Evolutionary conservation across 2,888 invertebrate species (phyloP), one percentile per base, ranked within the genome.

Genomic region (Scaptomyza caliginosa): DNA sequence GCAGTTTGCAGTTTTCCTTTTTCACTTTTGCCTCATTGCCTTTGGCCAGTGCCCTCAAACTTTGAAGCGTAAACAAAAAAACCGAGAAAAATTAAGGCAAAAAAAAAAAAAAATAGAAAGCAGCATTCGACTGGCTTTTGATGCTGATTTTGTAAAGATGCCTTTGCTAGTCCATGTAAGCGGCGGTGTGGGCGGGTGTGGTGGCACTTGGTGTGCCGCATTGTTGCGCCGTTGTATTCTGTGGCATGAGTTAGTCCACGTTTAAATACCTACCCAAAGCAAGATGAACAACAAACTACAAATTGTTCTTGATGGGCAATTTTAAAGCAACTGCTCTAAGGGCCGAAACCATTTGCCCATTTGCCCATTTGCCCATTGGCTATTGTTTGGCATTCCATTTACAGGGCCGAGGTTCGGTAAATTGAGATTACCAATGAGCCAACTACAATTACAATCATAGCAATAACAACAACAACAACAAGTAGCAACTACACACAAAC

Each of bases 101-200:
- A 34, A 34, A 30, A 46, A 32, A 21, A 30, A 17, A 30, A 26
- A 38, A 42, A 39, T 10, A 45, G 36, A 23, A 32, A 23, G n/a
- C 55, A 54, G 28, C 81, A 80, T 81, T 84, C 81, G 86, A 81
- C 81, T 67, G 75, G 83, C 81, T 80, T 86, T 81, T 81, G 81
- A 81, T 84, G 81, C 84, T 80, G 86, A 84, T 81, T 81, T 86
- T 81, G 75, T 77, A 84, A 81, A 74, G 81, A 84, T 68, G 74
- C 65, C 75, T 63, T 64, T 69, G 70, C 51, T 34, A 52, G 58
- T 36, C 39, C 11, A 42, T 26, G 39, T 39, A 40, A 24, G 17
- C 30, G 28, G 11, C 39, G n/a, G 39, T 26, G 39, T 39, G 45
- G 28, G 17, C 30, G 28, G 11, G 23, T 17, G 34, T n/a, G 51